A percentile compares a stretch with the other conserved stretches of the same genome.
These are phyloP conservation scores for Poecilus cupreus DNA, from an alignment of 2,888 invertebrate genomes.

Conservation along the genomic window DNA sequence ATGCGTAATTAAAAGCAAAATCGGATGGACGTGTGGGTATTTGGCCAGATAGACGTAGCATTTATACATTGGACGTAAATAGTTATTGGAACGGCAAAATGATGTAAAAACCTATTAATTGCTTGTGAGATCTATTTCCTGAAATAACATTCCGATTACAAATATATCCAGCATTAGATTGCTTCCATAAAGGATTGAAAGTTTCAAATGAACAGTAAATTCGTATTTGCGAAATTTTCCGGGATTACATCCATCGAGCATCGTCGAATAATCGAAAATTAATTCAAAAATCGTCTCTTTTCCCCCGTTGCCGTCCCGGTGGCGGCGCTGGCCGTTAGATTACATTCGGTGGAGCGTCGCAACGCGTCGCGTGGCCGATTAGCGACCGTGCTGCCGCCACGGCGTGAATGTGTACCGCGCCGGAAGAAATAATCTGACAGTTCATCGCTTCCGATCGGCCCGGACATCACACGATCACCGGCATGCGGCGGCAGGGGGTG, in stretches of 20 bases:
- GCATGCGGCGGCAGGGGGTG: too few species aligned
- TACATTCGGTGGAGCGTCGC: too few species aligned
- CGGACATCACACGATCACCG: too few species aligned
- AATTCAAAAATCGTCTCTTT: slow-evolving; percentile 25
- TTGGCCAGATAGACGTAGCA: background rate
- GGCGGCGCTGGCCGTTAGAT: background rate
- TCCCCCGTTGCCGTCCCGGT: background rate
- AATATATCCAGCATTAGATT: slow-evolving; percentile 7
- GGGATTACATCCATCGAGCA: slow-evolving; percentile 9
- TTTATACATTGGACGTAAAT: too few species aligned
- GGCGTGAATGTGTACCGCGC: slow-evolving; percentile 29
- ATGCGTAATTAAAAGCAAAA: too few species aligned
- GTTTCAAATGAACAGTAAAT: slow-evolving; percentile 30
- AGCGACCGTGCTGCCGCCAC: background rate
- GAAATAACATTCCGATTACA: background rate
- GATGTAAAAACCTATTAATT: slow-evolving; percentile 5
- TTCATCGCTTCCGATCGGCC: slow-evolving; percentile 26
- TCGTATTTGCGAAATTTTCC: slow-evolving; percentile 16
- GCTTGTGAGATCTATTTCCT: slow-evolving; percentile 6
- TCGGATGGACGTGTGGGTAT: too few species aligned
- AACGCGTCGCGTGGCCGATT: background rate
- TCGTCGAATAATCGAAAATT: slow-evolving; percentile 37
- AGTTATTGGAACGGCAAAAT: too few species aligned
- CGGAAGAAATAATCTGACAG: slow-evolving; percentile 52
- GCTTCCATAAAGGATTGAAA: background rate